Conservation (phyloP, 2,113 vertebrate species). For the Phoenicopterus ruber region DNA sequence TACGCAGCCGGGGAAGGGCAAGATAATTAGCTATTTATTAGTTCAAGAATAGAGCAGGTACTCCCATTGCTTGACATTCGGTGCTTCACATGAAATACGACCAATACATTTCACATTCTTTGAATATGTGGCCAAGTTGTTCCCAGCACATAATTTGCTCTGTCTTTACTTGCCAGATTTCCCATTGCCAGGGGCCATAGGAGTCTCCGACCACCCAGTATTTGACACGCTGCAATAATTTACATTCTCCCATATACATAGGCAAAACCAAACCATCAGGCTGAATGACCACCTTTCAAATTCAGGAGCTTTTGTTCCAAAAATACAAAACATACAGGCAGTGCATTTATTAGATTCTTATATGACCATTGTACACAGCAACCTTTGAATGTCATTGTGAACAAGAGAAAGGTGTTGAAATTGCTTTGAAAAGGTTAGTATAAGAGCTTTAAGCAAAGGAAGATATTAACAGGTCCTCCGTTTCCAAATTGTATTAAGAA, state of each 20-base stretch:
- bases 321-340: neutral
- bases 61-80: neutral
- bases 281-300: neutral
- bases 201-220: neutral
- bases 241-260: neutral
- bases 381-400: neutral
- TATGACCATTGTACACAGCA: neutral
- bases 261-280: neutral
- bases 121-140: neutral
- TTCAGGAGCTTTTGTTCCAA: neutral
- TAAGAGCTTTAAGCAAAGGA: neutral
- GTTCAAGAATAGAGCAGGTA: neutral
- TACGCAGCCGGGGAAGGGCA: neutral
- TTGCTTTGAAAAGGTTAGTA: neutral
- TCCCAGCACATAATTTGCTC: neutral
- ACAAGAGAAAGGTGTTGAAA: neutral
- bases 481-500: neutral
- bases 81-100: neutral
- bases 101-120: neutral
- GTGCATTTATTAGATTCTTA: neutral
- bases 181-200: neutral
- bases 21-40: slow-evolving; percentile 11
- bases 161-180: neutral
- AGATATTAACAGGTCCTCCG: neutral
- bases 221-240: neutral